phyloP scores from a whole-genome alignment of 1,140 invertebrate species.

The Drosophila suzukii region DNA sequence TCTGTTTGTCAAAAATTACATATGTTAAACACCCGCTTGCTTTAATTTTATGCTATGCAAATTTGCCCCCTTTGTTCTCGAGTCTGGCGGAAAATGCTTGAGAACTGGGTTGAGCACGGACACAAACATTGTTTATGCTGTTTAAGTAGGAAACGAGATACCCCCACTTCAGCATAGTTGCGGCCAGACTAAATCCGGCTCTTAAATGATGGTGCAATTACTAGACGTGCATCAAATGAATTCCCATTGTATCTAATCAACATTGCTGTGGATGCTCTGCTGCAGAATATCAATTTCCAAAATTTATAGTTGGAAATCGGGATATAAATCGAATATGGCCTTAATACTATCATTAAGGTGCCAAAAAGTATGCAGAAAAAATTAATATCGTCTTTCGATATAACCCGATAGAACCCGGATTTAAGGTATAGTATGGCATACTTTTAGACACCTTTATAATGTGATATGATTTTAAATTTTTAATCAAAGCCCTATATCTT shows the following conservation, averaged over 20 bases:
- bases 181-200: neutral
- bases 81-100: conserved; percentile 33
- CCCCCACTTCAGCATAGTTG: conserved; percentile 1
- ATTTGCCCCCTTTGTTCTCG: conserved; percentile 30
- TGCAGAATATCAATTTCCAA: neutral
- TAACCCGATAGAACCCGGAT: no score
- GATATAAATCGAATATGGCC: neutral
- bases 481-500: no score
- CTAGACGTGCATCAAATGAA: conserved; percentile 1
- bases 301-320: neutral
- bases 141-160: conserved; percentile 3
- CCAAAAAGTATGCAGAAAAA: neutral
- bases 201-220: neutral
- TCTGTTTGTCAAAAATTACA: conserved; percentile 71
- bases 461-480: no score
- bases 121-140: conserved; percentile 5
- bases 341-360: neutral
- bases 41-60: conserved; percentile 64
- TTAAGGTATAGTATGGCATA: no score
- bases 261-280: no score
- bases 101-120: conserved; percentile 52
- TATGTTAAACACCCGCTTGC: conserved; percentile 70
- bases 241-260: conserved; percentile 1
- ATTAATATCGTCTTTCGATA: no score
- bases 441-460: no score